Conservation (phyloP, 2,888 invertebrate species). For the Philopedon plagiatum region DNA sequence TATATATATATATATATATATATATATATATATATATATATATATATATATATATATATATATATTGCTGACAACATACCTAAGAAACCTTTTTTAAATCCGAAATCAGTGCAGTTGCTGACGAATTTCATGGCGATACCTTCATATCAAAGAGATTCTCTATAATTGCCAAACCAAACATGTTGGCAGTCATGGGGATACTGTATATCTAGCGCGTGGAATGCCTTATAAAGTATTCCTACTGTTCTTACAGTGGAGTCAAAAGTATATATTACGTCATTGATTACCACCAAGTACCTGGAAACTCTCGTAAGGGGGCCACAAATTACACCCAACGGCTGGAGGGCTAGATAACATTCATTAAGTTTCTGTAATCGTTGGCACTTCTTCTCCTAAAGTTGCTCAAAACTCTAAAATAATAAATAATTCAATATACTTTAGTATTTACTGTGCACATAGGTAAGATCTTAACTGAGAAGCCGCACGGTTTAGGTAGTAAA, state of each 20-base stretch:
- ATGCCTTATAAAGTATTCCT: not conserved
- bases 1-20: no score
- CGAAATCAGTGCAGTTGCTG: not conserved
- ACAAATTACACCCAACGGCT: slow-evolving; percentile 14
- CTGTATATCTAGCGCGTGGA: slow-evolving; percentile 1
- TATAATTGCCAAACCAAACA: slow-evolving; percentile 15
- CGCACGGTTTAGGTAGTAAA: no score
- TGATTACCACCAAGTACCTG: not conserved
- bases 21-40: no score
- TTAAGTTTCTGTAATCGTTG: not conserved
- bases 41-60: no score
- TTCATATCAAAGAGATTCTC: slow-evolving; percentile 3
- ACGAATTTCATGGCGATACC: not conserved
- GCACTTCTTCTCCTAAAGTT: not conserved
- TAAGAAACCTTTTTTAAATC: no score
- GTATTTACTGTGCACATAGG: not conserved
- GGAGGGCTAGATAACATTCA: not conserved
- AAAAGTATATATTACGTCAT: slow-evolving; percentile 8
- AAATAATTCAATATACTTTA: not conserved
- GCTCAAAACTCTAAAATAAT: not conserved
- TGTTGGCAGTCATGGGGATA: not conserved
- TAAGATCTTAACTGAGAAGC: slow-evolving; percentile 5
- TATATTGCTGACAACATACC: no score
- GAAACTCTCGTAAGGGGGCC: not conserved
- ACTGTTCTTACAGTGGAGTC: slow-evolving; percentile 3